phyloP scores from a whole-genome alignment of 2,797 vertebrate genomes.

The Moxostoma hubbsi region DNA sequence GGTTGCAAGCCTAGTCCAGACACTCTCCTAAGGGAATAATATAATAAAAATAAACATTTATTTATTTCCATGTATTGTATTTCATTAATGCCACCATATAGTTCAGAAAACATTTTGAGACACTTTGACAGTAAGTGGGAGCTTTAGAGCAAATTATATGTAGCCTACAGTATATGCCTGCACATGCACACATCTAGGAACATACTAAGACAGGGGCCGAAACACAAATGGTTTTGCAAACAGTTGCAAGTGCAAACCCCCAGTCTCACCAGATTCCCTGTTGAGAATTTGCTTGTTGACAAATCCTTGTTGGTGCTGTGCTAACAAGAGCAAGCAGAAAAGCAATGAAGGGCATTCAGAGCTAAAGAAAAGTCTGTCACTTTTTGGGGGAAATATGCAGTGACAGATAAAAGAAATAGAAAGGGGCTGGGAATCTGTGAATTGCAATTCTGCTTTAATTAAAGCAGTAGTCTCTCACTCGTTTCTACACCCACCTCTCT shows the following conservation, averaged over 20 bases:
- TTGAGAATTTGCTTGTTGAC: constrained; percentile 56
- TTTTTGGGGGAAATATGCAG: constrained; percentile 32
- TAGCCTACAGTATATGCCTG: constrained; percentile 22
- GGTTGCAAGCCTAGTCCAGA: not conserved
- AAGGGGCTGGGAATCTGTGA: constrained; percentile 33
- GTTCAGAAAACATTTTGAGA: constrained; percentile 33
- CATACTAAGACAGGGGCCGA: constrained; percentile 26
- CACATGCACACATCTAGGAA: constrained; percentile 24
- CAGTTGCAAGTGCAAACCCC: not conserved
- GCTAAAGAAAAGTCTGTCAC: constrained; percentile 44
- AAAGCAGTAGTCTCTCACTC: constrained; percentile 32
- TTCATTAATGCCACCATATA: constrained; percentile 39
- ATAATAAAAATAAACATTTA: constrained; percentile 19
- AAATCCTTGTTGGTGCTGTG: constrained; percentile 41
- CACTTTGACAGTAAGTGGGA: constrained; percentile 51
- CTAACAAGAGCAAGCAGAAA: constrained; percentile 43
- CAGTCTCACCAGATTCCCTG: constrained; percentile 1
- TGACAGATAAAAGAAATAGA: constrained; percentile 34
- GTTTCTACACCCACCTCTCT: constrained; percentile 24
- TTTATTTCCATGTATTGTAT: constrained; percentile 17
- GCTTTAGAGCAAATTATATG: constrained; percentile 55
- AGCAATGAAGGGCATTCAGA: constrained; percentile 36
- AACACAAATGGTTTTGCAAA: constrained; percentile 13
- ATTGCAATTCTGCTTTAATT: constrained; percentile 56
- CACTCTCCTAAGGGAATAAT: not conserved